These are phyloP conservation scores for Eurytoma californica DNA, from an alignment of 2,888 invertebrate species.

Conservation along the genomic window DNA sequence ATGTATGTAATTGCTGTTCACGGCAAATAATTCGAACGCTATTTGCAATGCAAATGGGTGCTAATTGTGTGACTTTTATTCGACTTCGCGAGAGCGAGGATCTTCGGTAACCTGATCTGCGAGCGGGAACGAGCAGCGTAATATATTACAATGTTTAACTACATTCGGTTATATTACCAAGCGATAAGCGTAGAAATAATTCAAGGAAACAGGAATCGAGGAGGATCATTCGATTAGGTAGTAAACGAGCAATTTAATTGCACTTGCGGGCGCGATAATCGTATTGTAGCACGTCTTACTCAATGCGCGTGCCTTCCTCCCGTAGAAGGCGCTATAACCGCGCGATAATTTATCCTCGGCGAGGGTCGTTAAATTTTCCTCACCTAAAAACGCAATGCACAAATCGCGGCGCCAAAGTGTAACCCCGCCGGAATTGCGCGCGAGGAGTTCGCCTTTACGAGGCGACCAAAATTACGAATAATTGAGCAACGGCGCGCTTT, in stretches of 20 bases:
- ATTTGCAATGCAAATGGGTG: not conserved
- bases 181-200: no score
- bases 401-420: no score
- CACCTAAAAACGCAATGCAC: not conserved
- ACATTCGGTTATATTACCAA: no score
- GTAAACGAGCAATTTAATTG: no score
- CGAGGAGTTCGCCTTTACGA: slow-evolving; percentile 23
- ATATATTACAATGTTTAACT: not conserved
- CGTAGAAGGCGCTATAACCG: not conserved
- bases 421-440: slow-evolving; percentile 14
- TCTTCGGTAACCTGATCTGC: not conserved
- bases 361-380: not conserved
- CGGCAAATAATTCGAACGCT: not conserved
- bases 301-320: no score
- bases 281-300: no score
- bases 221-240: no score
- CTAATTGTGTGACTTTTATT: not conserved
- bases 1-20: no score
- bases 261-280: no score
- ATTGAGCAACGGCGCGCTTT: slow-evolving; percentile 13
- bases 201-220: no score
- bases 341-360: not conserved
- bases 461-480: slow-evolving; percentile 44
- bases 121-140: not conserved
- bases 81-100: not conserved